Conservation (phyloP, 2,113 vertebrate species). For the Crotophaga sulcirostris region DNA sequence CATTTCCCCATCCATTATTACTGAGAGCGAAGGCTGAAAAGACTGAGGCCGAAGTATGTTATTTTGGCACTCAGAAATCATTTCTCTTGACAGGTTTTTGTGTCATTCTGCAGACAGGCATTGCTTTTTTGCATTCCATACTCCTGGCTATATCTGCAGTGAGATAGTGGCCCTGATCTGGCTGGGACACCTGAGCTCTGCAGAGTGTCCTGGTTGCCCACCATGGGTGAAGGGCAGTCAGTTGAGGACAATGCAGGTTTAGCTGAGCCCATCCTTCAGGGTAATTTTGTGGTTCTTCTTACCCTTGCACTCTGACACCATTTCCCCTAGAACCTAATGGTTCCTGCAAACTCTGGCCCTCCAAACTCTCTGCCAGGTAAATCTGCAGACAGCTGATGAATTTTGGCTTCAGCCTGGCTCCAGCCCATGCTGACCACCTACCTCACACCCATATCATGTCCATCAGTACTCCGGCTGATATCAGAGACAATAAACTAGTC, state of each 20-base stretch:
- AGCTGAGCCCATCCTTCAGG: background rate
- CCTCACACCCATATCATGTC: background rate
- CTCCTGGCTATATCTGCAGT: background rate
- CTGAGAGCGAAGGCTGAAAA: background rate
- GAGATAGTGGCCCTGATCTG: background rate
- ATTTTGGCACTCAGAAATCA: background rate
- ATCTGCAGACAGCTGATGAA: background rate
- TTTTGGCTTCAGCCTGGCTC: background rate
- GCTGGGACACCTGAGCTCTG: background rate
- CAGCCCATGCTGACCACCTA: background rate
- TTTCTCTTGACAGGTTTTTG: background rate
- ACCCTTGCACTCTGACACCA: background rate
- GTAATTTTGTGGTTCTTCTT: background rate
- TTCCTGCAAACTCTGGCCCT: background rate
- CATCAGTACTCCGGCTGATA: background rate
- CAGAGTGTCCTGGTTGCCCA: accelerated
- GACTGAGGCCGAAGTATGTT: background rate
- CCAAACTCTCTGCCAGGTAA: background rate
- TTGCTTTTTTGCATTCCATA: background rate
- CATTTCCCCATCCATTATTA: background rate
- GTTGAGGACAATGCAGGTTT: background rate
- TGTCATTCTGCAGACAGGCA: background rate
- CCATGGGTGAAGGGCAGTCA: background rate
- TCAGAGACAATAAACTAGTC: background rate
- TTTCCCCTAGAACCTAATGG: background rate